Base-by-base conservation (phyloP, 2,888 invertebrate species). In the Apodemia mormo region DNA sequence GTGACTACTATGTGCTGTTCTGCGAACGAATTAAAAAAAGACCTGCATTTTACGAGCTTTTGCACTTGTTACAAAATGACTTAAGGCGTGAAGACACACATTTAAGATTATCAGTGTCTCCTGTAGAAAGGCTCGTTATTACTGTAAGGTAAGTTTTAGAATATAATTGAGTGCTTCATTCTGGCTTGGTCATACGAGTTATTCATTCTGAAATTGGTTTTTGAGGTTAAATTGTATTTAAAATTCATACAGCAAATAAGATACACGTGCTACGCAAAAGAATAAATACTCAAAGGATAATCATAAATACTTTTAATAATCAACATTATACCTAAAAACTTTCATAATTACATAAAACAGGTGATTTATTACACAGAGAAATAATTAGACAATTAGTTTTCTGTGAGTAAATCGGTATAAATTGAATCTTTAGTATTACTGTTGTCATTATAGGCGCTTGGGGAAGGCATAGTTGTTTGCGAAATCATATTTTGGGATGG, bases 361-460 rank as follows among this genome's bases (percentile, higher is more conserved):
- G 43, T 65, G 40, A 73, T 70, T 72, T 72, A 73, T 72, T 73
- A 68, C 69, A 65, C 72, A 73, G 66, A 66, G 71, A 68, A 37
- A 12, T 29, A 14, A 73, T 66, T 69, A 66, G 67, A 67, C 14
- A 70, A 72, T 71, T 70, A 73, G 54, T 72, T 68, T 73, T 73
- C 73, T 75, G 72, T 54, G 64, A 70, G 70, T 67, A 72, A 70
- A 72, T 72, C 73, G 71, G 67, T 67, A 73, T 74, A 74, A 74
- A 74, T 75, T 73, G 74, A 58, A 76, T 75, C 74, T 73, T 73
- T 73, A 73, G 67, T 68, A 58, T 72, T 72, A 74, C 75, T 76
- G 73, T 73, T 76, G 66, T 77, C 74, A 58, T 73, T 71, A 77
- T 72, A 76, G 67, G 74, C 70, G 70, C 76, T 76, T 75, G 76